Evolutionary conservation across 1,140 invertebrate species (phyloP), one percentile per base, ranked within the genome.

Genomic region (Orchesella cincta): DNA sequence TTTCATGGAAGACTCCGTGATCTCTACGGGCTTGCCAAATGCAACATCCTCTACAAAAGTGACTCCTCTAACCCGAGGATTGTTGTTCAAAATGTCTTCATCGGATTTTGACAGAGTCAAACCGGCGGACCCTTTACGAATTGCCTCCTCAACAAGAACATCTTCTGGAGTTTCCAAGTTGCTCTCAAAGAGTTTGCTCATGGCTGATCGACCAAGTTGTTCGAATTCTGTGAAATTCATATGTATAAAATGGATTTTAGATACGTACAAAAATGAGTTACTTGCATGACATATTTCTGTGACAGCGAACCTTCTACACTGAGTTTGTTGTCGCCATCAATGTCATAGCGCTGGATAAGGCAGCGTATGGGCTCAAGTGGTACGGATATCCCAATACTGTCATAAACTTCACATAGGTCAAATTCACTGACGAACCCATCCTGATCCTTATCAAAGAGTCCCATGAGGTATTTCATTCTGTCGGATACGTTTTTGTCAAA

Each of bases 391-490:
- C 62, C 62, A 33, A 67, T 29, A 12, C 26, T 12, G 3, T 33
- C 62, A n/a, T 67, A 67, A 67, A 67, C 62, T 12, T 31, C 3
- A 1, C 26, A 12, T n/a, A 67, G 31, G 31, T 67, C 62, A 8
- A 16, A 2, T n/a, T 67, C 62, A n/a, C 29, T 67, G 1, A 67
- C 29, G 31, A 31, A 67, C 14, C 62, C 62, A 67, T 67, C 62
- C 29, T 67, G 29, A 33, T 67, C 62, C 31, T 29, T 67, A 29
- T 67, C 62, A 29, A 67, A 31, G 8, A 67, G 23, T 29, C 3
- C 29, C 62, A 67, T 67, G 26, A 67, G 33, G 31, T 67, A 67
- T 67, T 67, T 29, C 62, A 67, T 67, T n/a, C 62, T 67, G 3
- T 29, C 26, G 14, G 28, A 12, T 23, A 67, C 28, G 33, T 67